Conservation (phyloP, 2,888 invertebrate species). For the Phengaris arion region DNA sequence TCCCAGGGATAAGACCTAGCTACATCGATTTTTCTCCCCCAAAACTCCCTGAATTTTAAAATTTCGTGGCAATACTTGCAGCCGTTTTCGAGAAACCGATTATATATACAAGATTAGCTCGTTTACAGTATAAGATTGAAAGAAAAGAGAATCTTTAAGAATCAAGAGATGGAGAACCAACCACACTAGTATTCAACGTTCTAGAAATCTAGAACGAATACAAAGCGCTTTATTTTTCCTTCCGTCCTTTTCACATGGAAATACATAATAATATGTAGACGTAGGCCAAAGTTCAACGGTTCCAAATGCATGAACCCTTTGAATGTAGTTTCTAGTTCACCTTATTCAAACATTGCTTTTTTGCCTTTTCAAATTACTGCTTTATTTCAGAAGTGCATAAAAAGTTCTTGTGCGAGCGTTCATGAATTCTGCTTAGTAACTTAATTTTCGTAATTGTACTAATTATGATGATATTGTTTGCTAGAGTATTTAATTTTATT, state of each 20-base stretch:
- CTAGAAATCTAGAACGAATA: neutral
- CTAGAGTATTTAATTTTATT: too few species aligned
- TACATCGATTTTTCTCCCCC: too few species aligned
- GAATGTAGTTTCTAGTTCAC: constrained; percentile 29
- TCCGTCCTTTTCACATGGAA: constrained; percentile 1
- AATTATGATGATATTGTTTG: too few species aligned
- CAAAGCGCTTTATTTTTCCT: neutral
- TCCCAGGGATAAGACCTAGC: too few species aligned
- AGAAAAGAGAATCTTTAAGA: too few species aligned
- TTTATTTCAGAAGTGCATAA: constrained; percentile 8
- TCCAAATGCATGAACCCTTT: neutral
- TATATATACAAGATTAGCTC: too few species aligned
- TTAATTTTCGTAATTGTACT: neutral
- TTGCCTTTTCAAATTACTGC: constrained; percentile 18
- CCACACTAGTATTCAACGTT: too few species aligned
- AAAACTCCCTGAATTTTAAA: too few species aligned
- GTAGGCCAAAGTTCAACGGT: constrained; percentile 26
- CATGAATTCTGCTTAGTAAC: neutral
- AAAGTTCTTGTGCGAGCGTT: neutral
- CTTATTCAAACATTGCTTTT: constrained; percentile 25
- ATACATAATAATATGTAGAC: constrained; percentile 18
- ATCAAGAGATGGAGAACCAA: too few species aligned
- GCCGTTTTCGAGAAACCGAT: too few species aligned
- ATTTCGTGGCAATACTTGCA: too few species aligned
- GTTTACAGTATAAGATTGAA: too few species aligned